These are phyloP conservation scores for Rhingia rostrata DNA, from an alignment of 2,888 invertebrate species.

Conservation along the genomic window DNA sequence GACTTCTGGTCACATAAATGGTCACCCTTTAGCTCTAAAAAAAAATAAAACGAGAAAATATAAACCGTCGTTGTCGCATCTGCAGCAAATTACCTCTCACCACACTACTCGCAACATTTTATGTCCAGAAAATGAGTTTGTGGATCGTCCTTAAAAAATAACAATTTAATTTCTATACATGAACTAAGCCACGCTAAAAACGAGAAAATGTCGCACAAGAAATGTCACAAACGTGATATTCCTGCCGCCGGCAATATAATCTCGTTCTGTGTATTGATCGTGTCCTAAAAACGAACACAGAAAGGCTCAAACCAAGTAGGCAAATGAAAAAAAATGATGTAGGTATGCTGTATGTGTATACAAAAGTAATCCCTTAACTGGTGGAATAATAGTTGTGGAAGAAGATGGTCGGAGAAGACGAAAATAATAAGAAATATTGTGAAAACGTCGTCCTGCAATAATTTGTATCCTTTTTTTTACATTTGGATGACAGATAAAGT, in stretches of 20 bases:
- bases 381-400: conserved; percentile 7
- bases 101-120: conserved; percentile 13
- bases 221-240: conserved; percentile 61
- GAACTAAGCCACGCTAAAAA: conserved; percentile 55
- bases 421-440: conserved; percentile 58
- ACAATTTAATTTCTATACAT: conserved; percentile 62
- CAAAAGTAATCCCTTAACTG: conserved; percentile 3
- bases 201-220: conserved; percentile 52
- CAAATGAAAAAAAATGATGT: conserved; percentile 3
- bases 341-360: not conserved
- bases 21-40: conserved; percentile 31
- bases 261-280: conserved; percentile 28
- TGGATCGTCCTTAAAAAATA: conserved; percentile 4
- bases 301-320: not conserved
- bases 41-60: not conserved
- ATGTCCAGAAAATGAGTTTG: not conserved
- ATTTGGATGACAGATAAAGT: conserved; percentile 69
- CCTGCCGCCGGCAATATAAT: conserved; percentile 22
- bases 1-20: conserved; percentile 43
- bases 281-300: conserved; percentile 44
- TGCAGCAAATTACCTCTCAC: conserved; percentile 63
- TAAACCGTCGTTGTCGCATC: conserved; percentile 51
- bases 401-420: not conserved
- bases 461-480: conserved; percentile 60
- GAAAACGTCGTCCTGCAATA: conserved; percentile 66